Base-by-base conservation (phyloP, 2,888 invertebrate genomes). In the Acleris sparsana region DNA sequence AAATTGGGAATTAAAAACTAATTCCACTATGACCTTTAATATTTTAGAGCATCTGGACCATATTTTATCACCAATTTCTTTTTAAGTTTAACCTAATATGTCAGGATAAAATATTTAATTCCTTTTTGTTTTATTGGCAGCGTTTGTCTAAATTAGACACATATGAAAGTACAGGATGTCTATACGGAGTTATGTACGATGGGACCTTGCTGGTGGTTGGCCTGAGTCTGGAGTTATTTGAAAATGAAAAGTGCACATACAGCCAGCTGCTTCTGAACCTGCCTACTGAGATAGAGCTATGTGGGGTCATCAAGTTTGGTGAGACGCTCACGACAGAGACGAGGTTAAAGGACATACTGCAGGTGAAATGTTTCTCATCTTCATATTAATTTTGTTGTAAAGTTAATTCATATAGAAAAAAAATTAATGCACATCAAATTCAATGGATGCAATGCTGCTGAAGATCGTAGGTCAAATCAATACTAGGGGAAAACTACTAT, bases 271-370 rank as follows among this genome's bases (percentile, higher is more conserved):
- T 94, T 70, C 90, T 95, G 29, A 94, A 95, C 75, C 94, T 96
- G 76, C 96, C 97, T 17, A 95, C 95, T 2, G 96, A 96, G 83
- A 86, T 97, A 68, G 96, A 97, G 86, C 88, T 96, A 58, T 97
- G 96, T 81, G 97, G 97, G 29, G 92, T 96, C 64, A 93, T 96
- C 17, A 94, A 94, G 75, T 94, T 96, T 70, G 94, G 94, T 20
- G 94, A 95, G 73, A 93, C 93, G 56, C 85, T 93, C 52, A 93
- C 94, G 71, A 92, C 94, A 53, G 94, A 95, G 73, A 93, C 93
- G 4, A 94, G 94, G 76, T 88, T 95, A 29, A 94, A 94, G 79
- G 94, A 95, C 81, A 93, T 94, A 73, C 81, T 94, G 49, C 94
- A 94, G 84, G 93, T 92, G 78, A 51, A 20, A 20, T 22, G 3